These are phyloP conservation scores for Trematomus bernacchii DNA, from an alignment of 2,797 vertebrate species.

Conservation along the genomic window DNA sequence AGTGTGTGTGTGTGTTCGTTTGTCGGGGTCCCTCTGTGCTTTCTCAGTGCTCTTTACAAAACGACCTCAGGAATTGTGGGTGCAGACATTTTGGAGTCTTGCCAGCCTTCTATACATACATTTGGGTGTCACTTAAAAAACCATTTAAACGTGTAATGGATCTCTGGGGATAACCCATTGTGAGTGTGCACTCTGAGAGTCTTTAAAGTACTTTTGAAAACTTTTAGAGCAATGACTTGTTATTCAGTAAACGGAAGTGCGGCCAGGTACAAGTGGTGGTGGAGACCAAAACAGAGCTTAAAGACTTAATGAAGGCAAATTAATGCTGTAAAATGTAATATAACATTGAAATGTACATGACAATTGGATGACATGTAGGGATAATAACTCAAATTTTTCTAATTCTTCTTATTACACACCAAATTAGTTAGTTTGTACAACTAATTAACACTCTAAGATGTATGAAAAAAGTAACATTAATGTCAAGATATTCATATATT, in stretches of 20 bases:
- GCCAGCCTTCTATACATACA: slow-evolving; percentile 40
- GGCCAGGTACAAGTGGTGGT: too few relatives aligned
- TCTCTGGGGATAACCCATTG: slow-evolving; percentile 1
- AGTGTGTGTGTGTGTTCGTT: not conserved
- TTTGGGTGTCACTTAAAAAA: slow-evolving; percentile 23
- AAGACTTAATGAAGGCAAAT: too few relatives aligned
- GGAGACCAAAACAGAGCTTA: too few relatives aligned
- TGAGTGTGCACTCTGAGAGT: slow-evolving; percentile 6
- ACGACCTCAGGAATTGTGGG: slow-evolving; percentile 43
- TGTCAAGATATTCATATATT: not conserved
- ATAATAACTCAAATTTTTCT: not conserved
- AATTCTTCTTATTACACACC: not conserved
- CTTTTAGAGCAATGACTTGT: slow-evolving; percentile 28
- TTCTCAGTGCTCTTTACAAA: slow-evolving; percentile 34
- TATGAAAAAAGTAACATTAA: not conserved
- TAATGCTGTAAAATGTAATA: too few relatives aligned
- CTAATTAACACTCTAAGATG: not conserved
- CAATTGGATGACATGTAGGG: not conserved
- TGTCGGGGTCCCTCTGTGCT: slow-evolving; percentile 28
- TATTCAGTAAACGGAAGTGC: not conserved
- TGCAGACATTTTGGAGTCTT: slow-evolving; percentile 29
- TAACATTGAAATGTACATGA: not conserved
- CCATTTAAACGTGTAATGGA: slow-evolving; percentile 23
- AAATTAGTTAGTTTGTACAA: too few relatives aligned
- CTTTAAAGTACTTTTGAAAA: slow-evolving; percentile 25